Percentiles rank a stretch among this genome's conserved stretches.
phyloP scores from a whole-genome alignment of 2,113 vertebrate species.

The Meles meles region DNA sequence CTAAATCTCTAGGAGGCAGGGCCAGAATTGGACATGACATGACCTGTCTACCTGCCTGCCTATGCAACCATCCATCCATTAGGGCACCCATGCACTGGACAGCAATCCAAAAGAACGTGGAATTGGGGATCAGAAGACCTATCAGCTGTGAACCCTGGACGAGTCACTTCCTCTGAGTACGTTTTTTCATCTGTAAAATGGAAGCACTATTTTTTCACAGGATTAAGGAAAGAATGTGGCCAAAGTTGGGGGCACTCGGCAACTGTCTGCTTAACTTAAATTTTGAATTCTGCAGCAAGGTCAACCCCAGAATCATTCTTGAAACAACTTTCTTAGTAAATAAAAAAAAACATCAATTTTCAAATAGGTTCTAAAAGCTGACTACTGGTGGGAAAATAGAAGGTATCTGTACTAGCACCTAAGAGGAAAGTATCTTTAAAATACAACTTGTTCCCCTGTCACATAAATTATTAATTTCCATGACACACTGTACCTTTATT shows the following conservation, averaged over 20 bases:
- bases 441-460: background rate
- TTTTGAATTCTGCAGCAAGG: background rate
- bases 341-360: background rate
- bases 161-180: background rate
- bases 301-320: background rate
- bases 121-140: background rate
- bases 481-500: background rate
- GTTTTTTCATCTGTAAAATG: background rate
- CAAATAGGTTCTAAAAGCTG: background rate
- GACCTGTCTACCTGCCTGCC: too few species aligned
- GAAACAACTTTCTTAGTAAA: conserved; percentile 3
- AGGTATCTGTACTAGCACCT: background rate
- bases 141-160: background rate
- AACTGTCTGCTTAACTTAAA: background rate
- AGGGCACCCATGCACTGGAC: background rate
- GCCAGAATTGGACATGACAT: background rate
- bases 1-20: background rate
- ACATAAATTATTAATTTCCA: background rate
- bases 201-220: background rate
- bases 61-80: too few species aligned
- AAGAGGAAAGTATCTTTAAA: background rate
- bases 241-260: background rate
- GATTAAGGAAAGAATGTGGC: background rate
- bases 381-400: background rate
- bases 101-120: background rate